A percentile compares a stretch with the other conserved stretches of the same genome.
phyloP scores from a whole-genome alignment of 92 coral and sea anemone species.

The Galaxea fascicularis region DNA sequence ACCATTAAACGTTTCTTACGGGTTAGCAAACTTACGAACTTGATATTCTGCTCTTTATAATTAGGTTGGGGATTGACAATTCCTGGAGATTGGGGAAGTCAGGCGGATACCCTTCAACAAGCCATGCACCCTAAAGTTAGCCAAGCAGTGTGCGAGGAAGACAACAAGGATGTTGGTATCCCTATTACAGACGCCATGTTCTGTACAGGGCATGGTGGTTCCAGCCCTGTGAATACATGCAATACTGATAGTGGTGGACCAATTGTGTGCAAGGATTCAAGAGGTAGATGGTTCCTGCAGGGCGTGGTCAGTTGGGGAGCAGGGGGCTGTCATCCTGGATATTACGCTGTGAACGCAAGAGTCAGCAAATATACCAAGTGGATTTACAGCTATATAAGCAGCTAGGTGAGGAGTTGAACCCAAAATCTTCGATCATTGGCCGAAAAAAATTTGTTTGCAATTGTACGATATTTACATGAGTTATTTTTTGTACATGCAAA shows the following conservation, averaged over 20 bases:
- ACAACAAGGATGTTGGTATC: slow-evolving; percentile 47
- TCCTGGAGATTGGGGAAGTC: slow-evolving; percentile 79
- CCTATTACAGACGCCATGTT: slow-evolving; percentile 72
- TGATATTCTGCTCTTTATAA: not conserved
- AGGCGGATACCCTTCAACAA: slow-evolving; percentile 78
- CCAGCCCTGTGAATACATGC: slow-evolving; percentile 63
- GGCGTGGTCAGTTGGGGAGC: slow-evolving; percentile 88
- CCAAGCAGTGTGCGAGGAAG: slow-evolving; percentile 50
- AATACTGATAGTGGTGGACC: slow-evolving; percentile 89
- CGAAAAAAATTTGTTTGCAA: too few species aligned
- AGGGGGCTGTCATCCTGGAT: slow-evolving; percentile 74
- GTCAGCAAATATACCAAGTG: slow-evolving; percentile 70
- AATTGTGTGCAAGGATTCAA: slow-evolving; percentile 59
- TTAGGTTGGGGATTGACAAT: slow-evolving; percentile 83
- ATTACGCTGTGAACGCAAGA: slow-evolving; percentile 77
- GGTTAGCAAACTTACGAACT: too few species aligned
- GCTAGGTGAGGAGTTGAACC: not conserved
- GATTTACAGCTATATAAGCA: slow-evolving; percentile 34
- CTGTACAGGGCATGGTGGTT: slow-evolving; percentile 68
- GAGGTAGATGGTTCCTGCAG: slow-evolving; percentile 75
- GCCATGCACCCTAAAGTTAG: slow-evolving; percentile 70
- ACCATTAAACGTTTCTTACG: too few species aligned
- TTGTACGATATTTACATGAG: too few species aligned
- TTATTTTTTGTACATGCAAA: too few species aligned
- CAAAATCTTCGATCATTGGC: not conserved